Evolutionary conservation across 2,797 vertebrate genomes (phyloP).

Genomic region (Prionace glauca): DNA sequence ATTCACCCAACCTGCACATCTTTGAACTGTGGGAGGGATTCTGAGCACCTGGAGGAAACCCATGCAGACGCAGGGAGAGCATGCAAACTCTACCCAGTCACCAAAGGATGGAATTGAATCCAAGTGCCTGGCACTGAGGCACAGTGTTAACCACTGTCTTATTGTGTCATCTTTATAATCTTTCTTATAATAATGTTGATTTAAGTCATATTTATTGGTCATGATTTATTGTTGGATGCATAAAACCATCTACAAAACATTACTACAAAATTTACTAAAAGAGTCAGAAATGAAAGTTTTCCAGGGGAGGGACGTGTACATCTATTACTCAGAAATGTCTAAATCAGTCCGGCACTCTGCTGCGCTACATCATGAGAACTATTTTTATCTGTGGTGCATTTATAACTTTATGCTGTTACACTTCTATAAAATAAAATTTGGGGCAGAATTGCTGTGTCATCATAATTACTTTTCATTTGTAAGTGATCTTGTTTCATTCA

Average conservation of each 20-base stretch:
- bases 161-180: no score
- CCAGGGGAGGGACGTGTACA: not conserved
- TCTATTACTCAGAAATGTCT: not conserved
- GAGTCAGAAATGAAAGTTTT: not conserved
- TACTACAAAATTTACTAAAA: not conserved
- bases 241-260: not conserved
- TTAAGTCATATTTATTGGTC: not conserved
- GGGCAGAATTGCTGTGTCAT: not conserved
- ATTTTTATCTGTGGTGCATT: not conserved
- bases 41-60: no score
- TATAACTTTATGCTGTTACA: not conserved
- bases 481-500: not conserved
- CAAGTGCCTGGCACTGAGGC: no score
- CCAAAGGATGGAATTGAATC: no score
- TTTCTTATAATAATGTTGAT: not conserved
- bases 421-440: not conserved
- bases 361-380: not conserved
- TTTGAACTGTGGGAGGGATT: no score
- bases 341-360: not conserved
- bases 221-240: not conserved
- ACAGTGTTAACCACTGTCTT: no score
- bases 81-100: no score
- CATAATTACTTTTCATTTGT: not conserved
- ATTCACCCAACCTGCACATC: no score
- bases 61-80: no score